Base-by-base conservation (phyloP, 2,797 vertebrate genomes). In the Bradypodion pumilum region DNA sequence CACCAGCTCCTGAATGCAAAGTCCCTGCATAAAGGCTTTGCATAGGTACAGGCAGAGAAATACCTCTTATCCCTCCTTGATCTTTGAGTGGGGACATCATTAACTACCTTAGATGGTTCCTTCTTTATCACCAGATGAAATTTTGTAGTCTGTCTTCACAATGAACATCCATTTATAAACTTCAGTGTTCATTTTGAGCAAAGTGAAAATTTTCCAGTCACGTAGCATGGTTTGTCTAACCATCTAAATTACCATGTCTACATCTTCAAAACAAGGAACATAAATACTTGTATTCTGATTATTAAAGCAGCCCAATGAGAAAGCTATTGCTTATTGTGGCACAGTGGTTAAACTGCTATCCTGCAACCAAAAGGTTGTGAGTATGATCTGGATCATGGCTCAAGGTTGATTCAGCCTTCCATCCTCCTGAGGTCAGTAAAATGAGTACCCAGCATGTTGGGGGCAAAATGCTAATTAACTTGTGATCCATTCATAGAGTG, bases 131-230 rank as follows among this genome's bases (percentile, higher is more conserved):
- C 2, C 8, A 66, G n/a, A 25, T 66, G 25, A 75, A 75, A 66
- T 25, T 5, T 66, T 74, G 3, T 2, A 49, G 40, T 65, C 35
- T 8, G 44, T 9, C 16, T 81, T 16, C 37, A 56, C 21, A n/a
- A 4, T n/a, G 37, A 77, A 76, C 7, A 68, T n/a, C 12, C 56
- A 21, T 37, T 78, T 46, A n/a, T 62, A 78, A 66, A 59, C 27
- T 66, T 25, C 68, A 66, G 25, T 6, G 80, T 85, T 56, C 15
- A 68, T 44, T 80, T 60, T 27, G 62, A 84, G 76, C 44, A 40
- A 62, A 74, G 32, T 6, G 52, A 74, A 56, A 65, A 40, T 62
- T 59, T 65, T 25, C 23, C 32, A 42, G 32, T 5, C 29, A 27
- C 25, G 65, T 23, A 69, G 6, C 23, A 16, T 4, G 42, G n/a